Base-by-base conservation (phyloP, 2,888 invertebrate genomes). In the Autographa pulchrina region DNA sequence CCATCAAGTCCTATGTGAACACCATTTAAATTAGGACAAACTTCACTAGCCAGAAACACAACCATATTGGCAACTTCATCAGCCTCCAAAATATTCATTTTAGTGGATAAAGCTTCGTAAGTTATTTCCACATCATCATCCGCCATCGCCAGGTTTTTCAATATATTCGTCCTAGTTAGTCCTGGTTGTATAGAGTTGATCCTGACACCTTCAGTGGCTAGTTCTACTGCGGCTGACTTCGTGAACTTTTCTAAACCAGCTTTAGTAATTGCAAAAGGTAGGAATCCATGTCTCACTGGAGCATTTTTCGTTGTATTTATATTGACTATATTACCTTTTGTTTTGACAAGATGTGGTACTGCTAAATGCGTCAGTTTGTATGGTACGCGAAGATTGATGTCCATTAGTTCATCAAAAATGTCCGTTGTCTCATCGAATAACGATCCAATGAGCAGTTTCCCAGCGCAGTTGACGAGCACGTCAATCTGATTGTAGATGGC, bases 321-420 rank as follows among this genome's bases (percentile, higher is more conserved):
- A 90, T 99, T 99, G 0, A 99, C 98, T 77, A 99, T 97, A 77
- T 96, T 98, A 0, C 98, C 98, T 91, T 98, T 97, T 0, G 97
- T 96, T 89, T 97, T 96, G 0, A 97, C 95, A 41, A 99, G 92
- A 91, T 98, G 96, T 0, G 99, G 98, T 0, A 98, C 96, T 32
- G 98, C 97, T 65, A 98, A 88, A 95, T 97, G 97, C 0, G 98
- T 98, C 77, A 99, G 88, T 68, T 97, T 96, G 88, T 97, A 97
- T 0, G 97, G 92, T 0, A 97, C 96, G 80, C 98, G 96, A 0
- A 98, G 97, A 90, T 99, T 99, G 4, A 97, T 96, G 81, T 98
- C 97, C 94, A 99, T 97, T 69, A 98, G 92, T 69, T 97, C 96
- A 88, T 99, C 99, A 88, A 97, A 99, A 76, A 98, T 97, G 52